Conservation (phyloP, 2,888 invertebrate genomes). For the Caenorhabditis imperialis region DNA sequence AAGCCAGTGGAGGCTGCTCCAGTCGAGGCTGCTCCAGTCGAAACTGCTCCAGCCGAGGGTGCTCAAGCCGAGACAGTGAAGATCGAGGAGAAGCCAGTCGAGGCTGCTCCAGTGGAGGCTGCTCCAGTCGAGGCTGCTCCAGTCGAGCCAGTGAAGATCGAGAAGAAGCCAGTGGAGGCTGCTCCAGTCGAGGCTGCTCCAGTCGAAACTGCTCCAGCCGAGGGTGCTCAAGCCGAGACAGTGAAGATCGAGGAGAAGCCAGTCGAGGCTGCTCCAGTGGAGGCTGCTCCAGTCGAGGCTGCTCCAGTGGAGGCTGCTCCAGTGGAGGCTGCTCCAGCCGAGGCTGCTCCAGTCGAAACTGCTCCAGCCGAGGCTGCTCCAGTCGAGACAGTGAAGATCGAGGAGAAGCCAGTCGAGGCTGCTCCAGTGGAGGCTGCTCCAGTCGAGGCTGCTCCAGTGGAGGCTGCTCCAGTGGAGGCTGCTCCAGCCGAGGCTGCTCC, state of each 20-base stretch:
- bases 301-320: background rate
- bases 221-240: background rate
- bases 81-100: too few relatives aligned
- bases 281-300: conserved; percentile 4
- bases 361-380: background rate
- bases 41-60: background rate
- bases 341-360: background rate
- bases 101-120: too few relatives aligned
- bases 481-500: background rate
- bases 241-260: too few relatives aligned
- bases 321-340: conserved; percentile 2
- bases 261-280: too few relatives aligned
- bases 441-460: too few relatives aligned
- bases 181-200: background rate
- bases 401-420: too few relatives aligned
- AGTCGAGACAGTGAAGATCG: background rate
- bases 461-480: conserved; percentile 2
- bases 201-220: conserved; percentile 2
- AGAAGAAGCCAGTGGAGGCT: background rate
- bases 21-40: conserved; percentile 1
- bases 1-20: background rate
- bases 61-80: conserved; percentile 7
- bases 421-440: too few relatives aligned
- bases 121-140: conserved; percentile 7
- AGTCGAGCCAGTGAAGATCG: background rate